Conservation (phyloP, 2,113 vertebrate genomes). For the Dunckerocampus dactyliophorus region DNA sequence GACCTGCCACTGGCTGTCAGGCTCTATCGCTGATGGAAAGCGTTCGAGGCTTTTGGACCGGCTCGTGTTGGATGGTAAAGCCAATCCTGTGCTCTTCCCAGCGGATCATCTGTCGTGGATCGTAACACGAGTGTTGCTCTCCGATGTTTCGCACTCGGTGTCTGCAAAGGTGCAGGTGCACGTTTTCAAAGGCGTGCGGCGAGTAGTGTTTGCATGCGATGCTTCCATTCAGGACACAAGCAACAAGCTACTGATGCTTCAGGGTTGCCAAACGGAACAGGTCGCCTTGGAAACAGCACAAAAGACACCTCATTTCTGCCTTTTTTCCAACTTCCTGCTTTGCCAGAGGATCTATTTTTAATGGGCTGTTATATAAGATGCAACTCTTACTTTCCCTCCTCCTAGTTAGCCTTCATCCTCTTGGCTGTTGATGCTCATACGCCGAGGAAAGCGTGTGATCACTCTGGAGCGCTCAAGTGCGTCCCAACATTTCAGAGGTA, state of each 20-base stretch:
- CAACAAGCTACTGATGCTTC: conserved; percentile 40
- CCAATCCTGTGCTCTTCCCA: conserved; percentile 14
- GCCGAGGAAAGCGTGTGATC: background rate
- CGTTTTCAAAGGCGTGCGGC: background rate
- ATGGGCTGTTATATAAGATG: conserved; percentile 65
- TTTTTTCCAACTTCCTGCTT: conserved; percentile 52
- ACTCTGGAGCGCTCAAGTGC: background rate
- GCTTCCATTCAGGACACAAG: conserved; percentile 21
- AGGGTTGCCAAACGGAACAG: conserved; percentile 45
- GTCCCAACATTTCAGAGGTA: conserved; percentile 1
- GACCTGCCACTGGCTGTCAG: conserved; percentile 10
- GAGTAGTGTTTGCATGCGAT: background rate
- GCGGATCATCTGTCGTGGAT: conserved; percentile 10
- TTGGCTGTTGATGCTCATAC: conserved; percentile 16
- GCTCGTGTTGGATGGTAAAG: conserved; percentile 12
- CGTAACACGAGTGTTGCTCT: conserved; percentile 2
- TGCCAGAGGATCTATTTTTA: conserved; percentile 68
- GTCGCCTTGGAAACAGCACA: conserved; percentile 74
- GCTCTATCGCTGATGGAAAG: background rate
- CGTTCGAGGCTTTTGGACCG: conserved; percentile 1
- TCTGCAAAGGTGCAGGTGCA: too few relatives aligned
- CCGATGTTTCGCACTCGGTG: background rate
- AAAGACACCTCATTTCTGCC: conserved; percentile 51
- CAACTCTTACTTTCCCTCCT: conserved; percentile 30
- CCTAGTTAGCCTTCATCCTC: conserved; percentile 24